Evolutionary conservation across 2,797 vertebrate genomes (phyloP).

Genomic region (Fistularia tabacaria): DNA sequence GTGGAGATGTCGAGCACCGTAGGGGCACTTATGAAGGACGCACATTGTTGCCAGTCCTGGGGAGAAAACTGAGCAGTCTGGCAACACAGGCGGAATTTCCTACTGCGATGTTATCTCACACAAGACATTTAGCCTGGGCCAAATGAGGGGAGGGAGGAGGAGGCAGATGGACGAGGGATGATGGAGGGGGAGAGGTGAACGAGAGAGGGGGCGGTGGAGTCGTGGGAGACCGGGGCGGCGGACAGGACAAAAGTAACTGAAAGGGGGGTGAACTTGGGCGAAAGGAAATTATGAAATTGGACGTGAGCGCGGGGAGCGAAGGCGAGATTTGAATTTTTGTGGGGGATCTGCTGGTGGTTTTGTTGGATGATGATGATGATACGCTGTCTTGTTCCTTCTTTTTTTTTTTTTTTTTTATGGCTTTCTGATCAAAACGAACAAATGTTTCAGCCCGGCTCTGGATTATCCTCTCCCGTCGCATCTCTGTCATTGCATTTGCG

Average conservation of each 20-base stretch:
- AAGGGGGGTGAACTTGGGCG: neutral
- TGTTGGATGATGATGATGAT: too few species aligned
- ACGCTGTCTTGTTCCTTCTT: too few species aligned
- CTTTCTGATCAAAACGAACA: too few species aligned
- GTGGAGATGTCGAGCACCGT: constrained; percentile 52
- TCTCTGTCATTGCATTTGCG: too few species aligned
- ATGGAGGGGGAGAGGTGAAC: constrained; percentile 1
- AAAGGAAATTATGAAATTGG: too few species aligned
- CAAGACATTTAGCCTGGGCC: constrained; percentile 69
- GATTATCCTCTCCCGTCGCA: too few species aligned
- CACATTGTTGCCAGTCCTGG: constrained; percentile 68
- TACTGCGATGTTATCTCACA: constrained; percentile 73
- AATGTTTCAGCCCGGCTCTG: too few species aligned
- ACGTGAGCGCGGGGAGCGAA: too few species aligned
- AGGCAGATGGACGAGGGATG: constrained; percentile 1
- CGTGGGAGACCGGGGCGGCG: too few species aligned
- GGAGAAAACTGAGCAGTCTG: constrained; percentile 73
- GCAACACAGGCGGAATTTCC: constrained; percentile 74
- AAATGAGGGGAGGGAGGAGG: constrained; percentile 36
- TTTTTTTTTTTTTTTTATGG: too few species aligned
- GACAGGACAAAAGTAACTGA: constrained; percentile 2
- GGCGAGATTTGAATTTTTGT: too few species aligned
- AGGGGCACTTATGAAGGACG: constrained; percentile 66
- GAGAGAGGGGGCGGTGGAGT: neutral
- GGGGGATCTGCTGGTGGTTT: too few species aligned